Evolutionary conservation across 1,140 invertebrate genomes (phyloP), one percentile per base, ranked within the genome.

Genomic region (Leguminivora glycinivorella): DNA sequence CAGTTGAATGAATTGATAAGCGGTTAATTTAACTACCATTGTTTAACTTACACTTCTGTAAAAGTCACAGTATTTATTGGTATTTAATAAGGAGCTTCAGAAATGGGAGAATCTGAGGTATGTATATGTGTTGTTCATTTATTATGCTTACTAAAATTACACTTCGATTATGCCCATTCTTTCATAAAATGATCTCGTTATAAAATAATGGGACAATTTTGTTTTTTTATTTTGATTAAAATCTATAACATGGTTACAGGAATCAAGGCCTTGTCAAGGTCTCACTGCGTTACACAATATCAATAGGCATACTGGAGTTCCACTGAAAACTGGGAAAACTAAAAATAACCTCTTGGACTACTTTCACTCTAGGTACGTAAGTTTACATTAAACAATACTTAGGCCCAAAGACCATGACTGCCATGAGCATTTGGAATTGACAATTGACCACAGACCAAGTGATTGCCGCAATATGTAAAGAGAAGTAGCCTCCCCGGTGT

Each of bases 311-410:
- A 22, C 47, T 22, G 19, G 19, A 1, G 47, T 5, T 9, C 7
- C n/a, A 52, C 6, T 19, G 9, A 52, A 52, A 52, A 52, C 7
- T n/a, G 24, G 25, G 2, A 63, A 63, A 17, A n/a, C 58, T 7
- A 63, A 63, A 29, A 63, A 29, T 14, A 63, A 6, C n/a, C 26
- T 63, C 17, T 31, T 63, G 26, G 58, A 63, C 1, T 63, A 63
- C 26, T 63, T 63, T 63, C 29, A 29, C 25, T 29, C 58, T 1
- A 29, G 26, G 58, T 63, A 63, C 6, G 14, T 7, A 9, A 17
- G 4, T 47, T 4, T 52, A 22, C 14, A 10, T 43, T 3, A 43
- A 6, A 7, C 7, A 19, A 6, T 0, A 17, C 17, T 9, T 22
- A 22, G 9, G 34, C 34, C 10, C 12, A 2, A 14, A 38, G 34